Evolutionary conservation across 92 coral and sea anemone species (phyloP), one percentile per base, ranked within the genome.

Genomic region (Heliopora coerulea): DNA sequence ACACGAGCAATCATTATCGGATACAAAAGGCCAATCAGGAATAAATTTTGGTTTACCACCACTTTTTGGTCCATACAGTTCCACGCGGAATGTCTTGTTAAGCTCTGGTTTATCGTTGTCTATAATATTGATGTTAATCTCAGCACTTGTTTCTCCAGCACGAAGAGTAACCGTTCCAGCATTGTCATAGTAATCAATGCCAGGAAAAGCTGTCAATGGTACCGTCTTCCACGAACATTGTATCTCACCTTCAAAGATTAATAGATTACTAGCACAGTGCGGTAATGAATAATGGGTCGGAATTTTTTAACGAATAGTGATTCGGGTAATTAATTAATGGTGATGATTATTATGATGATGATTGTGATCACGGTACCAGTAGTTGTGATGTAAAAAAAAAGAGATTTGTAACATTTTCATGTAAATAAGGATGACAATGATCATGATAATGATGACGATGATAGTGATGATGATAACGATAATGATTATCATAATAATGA

Each of bases 1-100:
- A n/a, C n/a, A n/a, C n/a, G n/a, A n/a, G n/a, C n/a, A n/a, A n/a
- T n/a, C n/a, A n/a, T n/a, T n/a, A n/a, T n/a, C n/a, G n/a, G n/a
- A n/a, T n/a, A n/a, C n/a, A n/a, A n/a, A n/a, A n/a, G n/a, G n/a
- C n/a, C n/a, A n/a, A n/a, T n/a, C n/a, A n/a, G n/a, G n/a, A n/a
- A n/a, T n/a, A n/a, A n/a, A n/a, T n/a, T n/a, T n/a, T 35, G 23
- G 59, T 87, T 40, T 85, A 92, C 96, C 97, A 23, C 89, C 96
- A 10, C 79, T 79, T 0, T 59, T 81, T 0, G 93, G 80, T 42
- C 68, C 65, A 42, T 82, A 92, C 11, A 92, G 87, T 49, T 83
- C 80, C 31, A 92, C 93, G 37, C 52, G 59, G 54, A 92, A 92
- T 1, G 96, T 80, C 83, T 89, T 92, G 59, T 82, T 76, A n/a